These are phyloP conservation scores for Rhabdornis inornatus DNA, from an alignment of 2,113 vertebrate species.

Conservation along the genomic window DNA sequence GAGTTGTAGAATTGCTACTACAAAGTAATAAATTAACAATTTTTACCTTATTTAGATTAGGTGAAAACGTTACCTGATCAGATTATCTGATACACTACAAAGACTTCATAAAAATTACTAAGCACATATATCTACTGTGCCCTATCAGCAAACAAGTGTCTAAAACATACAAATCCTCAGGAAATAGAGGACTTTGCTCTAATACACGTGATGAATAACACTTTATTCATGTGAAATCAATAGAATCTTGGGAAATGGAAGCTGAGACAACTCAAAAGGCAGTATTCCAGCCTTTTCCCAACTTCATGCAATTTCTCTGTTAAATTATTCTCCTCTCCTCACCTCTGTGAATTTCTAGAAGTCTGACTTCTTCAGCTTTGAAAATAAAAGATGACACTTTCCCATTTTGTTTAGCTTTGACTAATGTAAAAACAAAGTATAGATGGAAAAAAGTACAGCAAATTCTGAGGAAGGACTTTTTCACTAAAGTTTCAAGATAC, in stretches of 20 bases:
- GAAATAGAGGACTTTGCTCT: background rate
- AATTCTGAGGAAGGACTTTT: background rate
- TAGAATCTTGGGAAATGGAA: background rate
- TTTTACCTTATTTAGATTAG: background rate
- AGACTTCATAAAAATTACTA: background rate
- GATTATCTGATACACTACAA: background rate
- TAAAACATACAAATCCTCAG: background rate
- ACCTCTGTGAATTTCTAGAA: background rate
- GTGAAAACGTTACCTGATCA: background rate
- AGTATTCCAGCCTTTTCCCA: background rate
- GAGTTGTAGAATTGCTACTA: background rate
- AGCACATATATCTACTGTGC: background rate
- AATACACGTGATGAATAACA: background rate
- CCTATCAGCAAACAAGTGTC: background rate
- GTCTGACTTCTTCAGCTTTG: background rate
- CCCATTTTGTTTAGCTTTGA: background rate
- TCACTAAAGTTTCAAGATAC: background rate
- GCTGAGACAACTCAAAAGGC: background rate
- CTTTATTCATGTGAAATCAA: background rate
- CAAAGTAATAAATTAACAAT: background rate
- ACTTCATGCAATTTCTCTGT: background rate
- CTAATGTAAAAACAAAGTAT: background rate
- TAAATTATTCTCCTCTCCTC: background rate
- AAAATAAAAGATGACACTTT: background rate
- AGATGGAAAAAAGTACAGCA: background rate